phyloP scores from a whole-genome alignment of 2,888 invertebrate genomes.

The Cantharis lateralis region DNA sequence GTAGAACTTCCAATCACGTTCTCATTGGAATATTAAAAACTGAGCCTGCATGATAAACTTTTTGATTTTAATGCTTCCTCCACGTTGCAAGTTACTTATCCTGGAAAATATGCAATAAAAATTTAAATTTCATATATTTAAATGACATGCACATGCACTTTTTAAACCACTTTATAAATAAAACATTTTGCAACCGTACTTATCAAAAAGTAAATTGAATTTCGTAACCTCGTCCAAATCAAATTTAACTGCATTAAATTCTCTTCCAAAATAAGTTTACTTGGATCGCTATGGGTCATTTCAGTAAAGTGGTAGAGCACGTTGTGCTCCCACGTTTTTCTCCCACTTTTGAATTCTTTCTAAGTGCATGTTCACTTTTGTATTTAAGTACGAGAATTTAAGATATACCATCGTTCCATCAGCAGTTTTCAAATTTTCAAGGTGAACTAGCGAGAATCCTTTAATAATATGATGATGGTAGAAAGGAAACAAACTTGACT shows the following conservation, averaged over 20 bases:
- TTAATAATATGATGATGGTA: background rate
- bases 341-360: background rate
- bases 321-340: background rate
- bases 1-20: background rate
- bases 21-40: background rate
- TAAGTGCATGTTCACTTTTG: slow-evolving; percentile 2
- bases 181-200: background rate
- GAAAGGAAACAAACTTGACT: slow-evolving; percentile 1
- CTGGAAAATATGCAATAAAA: background rate
- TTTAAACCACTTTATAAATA: background rate
- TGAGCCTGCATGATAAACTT: background rate
- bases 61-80: background rate
- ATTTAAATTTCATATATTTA: background rate
- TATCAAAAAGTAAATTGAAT: background rate
- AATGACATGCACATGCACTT: background rate
- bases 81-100: background rate
- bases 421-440: slow-evolving; percentile 1
- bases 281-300: background rate
- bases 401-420: background rate
- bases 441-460: slow-evolving; percentile 1
- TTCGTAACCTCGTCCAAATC: background rate
- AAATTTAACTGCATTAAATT: background rate
- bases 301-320: slow-evolving; percentile 3
- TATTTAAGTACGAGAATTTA: slow-evolving; percentile 1
- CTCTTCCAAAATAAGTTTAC: background rate